Base-by-base conservation (phyloP, 2,113 vertebrate genomes). In the Lepus americanus region DNA sequence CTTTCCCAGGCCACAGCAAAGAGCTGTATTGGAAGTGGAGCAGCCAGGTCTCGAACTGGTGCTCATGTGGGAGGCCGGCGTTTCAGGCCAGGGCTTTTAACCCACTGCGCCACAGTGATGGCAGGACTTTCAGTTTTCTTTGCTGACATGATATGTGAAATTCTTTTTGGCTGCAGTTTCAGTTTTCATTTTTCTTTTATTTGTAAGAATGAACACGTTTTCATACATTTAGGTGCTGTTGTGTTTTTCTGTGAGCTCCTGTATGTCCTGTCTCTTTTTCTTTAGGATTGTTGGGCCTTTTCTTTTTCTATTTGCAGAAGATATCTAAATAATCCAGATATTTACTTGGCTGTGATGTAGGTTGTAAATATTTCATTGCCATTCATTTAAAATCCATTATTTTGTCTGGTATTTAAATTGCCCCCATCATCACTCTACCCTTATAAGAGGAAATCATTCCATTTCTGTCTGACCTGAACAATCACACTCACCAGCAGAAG, bases 181-280 rank as follows among this genome's bases (percentile, higher is more conserved):
- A 89, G 39, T 89, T 64, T 67, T 90, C n/a, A 55, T n/a, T 72
- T 90, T 70, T 92, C 27, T 72, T 72, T 92, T 78, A 33, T 49
- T 85, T 31, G 33, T 19, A 93, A 90, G 22, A 36, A 6, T 39
- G 7, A 90, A 6, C 25, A 67, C 6, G 36, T 23, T 64, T 79
- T 63, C 16, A 53, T n/a, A 63, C 20, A 22, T 29, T n/a, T n/a
- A 73, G 27, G 19, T 69, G 31, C 6, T 16, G 31, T 9, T 33
- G 5, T 91, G 25, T 39, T 86, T 66, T 89, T 33, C 79, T 66
- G 49, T 59, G 53, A 83, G 72, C 23, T 83, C 69, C 5, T 81
- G 0, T 91, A 44, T 91, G 59, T 91, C 33, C 44, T 59, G 14
- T 82, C 14, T 29, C 53, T 72, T 79, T 90, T 77, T 31, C 14